phyloP scores from a whole-genome alignment of 2,888 invertebrate species.

The Drosophila prolongata region DNA sequence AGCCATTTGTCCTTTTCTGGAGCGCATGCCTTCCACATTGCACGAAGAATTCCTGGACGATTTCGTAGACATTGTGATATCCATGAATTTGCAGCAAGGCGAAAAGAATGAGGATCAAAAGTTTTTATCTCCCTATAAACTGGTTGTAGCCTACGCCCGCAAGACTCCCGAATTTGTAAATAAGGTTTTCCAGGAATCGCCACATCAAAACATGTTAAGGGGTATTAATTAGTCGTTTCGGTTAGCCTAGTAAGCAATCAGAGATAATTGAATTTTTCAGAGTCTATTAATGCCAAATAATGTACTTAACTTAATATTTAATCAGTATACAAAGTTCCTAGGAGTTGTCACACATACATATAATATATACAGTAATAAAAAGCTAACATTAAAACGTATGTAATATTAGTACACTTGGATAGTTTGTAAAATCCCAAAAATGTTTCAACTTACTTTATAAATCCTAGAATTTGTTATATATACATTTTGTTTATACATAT shows the following conservation, averaged over 20 bases:
- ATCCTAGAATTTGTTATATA: no score
- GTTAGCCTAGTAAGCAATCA: background rate
- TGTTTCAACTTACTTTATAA: no score
- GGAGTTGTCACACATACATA: background rate
- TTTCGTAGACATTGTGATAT: constrained; percentile 84
- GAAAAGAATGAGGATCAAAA: constrained; percentile 78
- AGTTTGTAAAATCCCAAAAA: no score
- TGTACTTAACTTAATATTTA: background rate
- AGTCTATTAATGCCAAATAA: constrained; percentile 27
- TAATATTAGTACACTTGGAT: no score
- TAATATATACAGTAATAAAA: no score
- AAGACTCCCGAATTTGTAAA: constrained; percentile 74
- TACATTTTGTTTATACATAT: no score
- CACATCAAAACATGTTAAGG: constrained; percentile 20
- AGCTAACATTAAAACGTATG: no score
- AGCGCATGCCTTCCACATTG: constrained; percentile 86
- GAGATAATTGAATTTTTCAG: background rate
- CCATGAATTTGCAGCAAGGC: constrained; percentile 82
- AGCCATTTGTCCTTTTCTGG: constrained; percentile 90
- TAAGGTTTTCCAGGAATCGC: constrained; percentile 35
- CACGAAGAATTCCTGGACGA: constrained; percentile 88
- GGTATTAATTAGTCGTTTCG: constrained; percentile 31
- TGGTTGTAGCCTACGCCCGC: constrained; percentile 85
- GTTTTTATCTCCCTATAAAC: constrained; percentile 85
- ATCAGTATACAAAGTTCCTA: constrained; percentile 9